Conservation (phyloP, 2,888 invertebrate genomes). For the Ceriagrion tenellum region DNA sequence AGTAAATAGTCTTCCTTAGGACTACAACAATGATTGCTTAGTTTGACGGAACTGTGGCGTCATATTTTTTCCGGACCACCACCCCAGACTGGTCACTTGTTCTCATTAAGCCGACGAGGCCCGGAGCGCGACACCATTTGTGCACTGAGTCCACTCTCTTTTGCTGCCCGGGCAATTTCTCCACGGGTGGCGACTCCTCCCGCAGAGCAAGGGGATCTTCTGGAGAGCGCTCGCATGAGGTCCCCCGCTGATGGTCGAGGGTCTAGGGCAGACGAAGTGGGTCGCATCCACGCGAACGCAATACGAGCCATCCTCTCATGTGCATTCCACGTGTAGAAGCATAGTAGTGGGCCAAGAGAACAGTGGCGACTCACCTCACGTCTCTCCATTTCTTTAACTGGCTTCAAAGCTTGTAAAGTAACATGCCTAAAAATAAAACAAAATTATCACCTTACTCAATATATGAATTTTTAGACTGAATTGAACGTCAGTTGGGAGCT, state of each 20-base stretch:
- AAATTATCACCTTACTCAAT: too few relatives aligned
- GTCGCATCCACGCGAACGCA: background rate
- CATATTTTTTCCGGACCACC: background rate
- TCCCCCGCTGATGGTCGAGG: background rate
- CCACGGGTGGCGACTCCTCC: background rate
- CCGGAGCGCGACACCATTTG: constrained; percentile 21
- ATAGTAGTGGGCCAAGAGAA: background rate
- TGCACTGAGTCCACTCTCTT: background rate
- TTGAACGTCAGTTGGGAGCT: too few relatives aligned
- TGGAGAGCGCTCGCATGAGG: background rate
- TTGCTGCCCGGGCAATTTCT: constrained; percentile 4
- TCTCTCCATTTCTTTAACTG: background rate
- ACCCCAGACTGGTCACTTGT: background rate
- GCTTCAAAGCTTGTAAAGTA: too few relatives aligned
- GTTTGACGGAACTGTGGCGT: background rate
- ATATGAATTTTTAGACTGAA: too few relatives aligned
- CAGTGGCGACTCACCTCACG: background rate
- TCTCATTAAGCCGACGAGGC: background rate
- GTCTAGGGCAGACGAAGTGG: background rate
- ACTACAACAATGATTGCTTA: constrained; percentile 20
- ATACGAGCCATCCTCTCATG: background rate
- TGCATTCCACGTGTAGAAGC: background rate
- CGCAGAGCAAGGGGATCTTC: background rate
- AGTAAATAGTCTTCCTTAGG: background rate
- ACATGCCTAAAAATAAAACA: too few relatives aligned